These are phyloP conservation scores for Caenorhabditis virilis DNA, from an alignment of 2,888 invertebrate genomes.

Conservation along the genomic window DNA sequence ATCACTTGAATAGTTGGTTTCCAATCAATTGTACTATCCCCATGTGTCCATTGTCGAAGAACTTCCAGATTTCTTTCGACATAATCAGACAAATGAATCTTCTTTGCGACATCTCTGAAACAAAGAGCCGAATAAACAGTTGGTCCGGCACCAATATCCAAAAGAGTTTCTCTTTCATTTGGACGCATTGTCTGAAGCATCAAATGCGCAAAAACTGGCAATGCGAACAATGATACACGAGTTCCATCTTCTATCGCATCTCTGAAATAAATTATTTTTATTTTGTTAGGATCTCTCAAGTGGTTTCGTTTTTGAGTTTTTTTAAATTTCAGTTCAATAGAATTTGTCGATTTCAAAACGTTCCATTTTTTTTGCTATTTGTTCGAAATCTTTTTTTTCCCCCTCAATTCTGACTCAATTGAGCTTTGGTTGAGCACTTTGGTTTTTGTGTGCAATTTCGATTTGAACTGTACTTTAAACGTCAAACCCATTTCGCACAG, in stretches of 20 bases:
- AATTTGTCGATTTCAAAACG: too few species aligned
- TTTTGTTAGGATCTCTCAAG: too few species aligned
- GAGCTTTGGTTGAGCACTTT: too few species aligned
- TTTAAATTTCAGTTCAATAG: too few species aligned
- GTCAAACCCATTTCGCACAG: too few species aligned
- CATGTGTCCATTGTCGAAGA: slow-evolving; percentile 39
- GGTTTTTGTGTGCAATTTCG: too few species aligned
- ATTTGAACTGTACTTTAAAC: too few species aligned
- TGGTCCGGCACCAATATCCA: slow-evolving; percentile 62
- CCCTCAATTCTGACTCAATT: too few species aligned
- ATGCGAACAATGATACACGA: slow-evolving; percentile 60
- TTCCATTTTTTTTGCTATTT: too few species aligned
- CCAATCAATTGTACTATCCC: slow-evolving; percentile 51
- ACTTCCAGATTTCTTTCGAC: slow-evolving; percentile 54
- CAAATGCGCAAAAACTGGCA: slow-evolving; percentile 62
- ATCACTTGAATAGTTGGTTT: slow-evolving; percentile 55
- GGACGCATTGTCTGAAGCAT: slow-evolving; percentile 45
- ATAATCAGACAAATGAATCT: slow-evolving; percentile 59
- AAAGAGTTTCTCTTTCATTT: slow-evolving; percentile 46
- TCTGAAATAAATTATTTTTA: slow-evolving; percentile 47
- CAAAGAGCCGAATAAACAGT: slow-evolving; percentile 64
- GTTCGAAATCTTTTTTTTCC: too few species aligned
- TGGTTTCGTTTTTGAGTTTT: too few species aligned
- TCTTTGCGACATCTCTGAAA: slow-evolving; percentile 58
- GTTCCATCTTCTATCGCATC: slow-evolving; percentile 60